Evolutionary conservation across 2,888 invertebrate genomes (phyloP).

Genomic region (Bellardia bayeri): DNA sequence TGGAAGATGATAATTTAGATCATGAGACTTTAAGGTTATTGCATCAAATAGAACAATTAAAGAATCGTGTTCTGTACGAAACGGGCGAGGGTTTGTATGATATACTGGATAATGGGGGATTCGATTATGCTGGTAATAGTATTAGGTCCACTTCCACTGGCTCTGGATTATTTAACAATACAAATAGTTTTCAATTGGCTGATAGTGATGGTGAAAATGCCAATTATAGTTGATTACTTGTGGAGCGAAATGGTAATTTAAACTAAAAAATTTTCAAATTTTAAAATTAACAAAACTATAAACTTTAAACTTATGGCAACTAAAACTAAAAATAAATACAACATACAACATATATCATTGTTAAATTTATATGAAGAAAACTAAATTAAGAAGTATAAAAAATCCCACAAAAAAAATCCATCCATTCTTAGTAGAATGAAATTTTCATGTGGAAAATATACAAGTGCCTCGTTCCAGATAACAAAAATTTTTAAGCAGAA

Average conservation of each 20-base stretch:
- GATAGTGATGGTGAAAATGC: conserved; percentile 71
- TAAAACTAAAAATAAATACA: neutral
- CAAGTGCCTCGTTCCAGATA: conserved; percentile 67
- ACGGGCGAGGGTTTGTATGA: conserved; percentile 85
- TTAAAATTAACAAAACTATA: neutral
- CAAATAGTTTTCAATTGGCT: conserved; percentile 57
- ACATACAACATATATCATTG: neutral
- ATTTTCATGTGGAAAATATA: conserved; percentile 13
- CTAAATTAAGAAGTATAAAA: neutral
- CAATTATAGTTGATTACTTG: conserved; percentile 67
- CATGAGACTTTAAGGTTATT: conserved; percentile 88
- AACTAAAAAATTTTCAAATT: neutral
- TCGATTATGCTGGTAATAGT: conserved; percentile 10
- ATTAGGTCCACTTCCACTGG: conserved; percentile 1
- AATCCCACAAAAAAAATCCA: too few species aligned
- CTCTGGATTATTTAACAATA: neutral
- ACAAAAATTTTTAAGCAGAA: conserved; percentile 6
- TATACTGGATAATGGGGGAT: conserved; percentile 47
- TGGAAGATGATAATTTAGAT: conserved; percentile 86
- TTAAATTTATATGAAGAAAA: neutral
- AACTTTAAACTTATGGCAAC: neutral
- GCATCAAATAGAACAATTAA: conserved; percentile 88
- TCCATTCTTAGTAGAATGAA: neutral
- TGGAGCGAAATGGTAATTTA: neutral
- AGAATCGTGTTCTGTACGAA: conserved; percentile 87